Evolutionary conservation across 2,888 invertebrate species (phyloP), one percentile per base, ranked within the genome.

Genomic region (Incurvaria masculella): DNA sequence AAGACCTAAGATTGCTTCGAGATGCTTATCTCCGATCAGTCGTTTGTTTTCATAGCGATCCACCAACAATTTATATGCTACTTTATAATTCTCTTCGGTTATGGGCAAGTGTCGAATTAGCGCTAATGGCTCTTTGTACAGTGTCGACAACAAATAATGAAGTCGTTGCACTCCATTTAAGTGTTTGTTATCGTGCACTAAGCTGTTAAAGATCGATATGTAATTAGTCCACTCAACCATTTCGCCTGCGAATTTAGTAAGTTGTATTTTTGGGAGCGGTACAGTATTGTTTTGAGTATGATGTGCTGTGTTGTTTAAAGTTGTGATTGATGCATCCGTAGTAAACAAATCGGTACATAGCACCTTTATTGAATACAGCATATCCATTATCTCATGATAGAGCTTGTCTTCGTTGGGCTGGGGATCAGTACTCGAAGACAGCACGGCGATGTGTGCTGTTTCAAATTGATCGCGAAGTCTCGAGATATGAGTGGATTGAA

Each of bases 21-120:
- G 33, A 42, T 48, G 48, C 18, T 45, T 48, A 8, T 41, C 41
- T 11, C 21, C 42, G 16, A 48, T 42, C 2, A 45, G 21, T 27
- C 48, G 21, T 33, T 48, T 48, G 42, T 48, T 48, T 38, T 48
- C 38, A 45, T 48, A 48, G 1, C 42, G 6, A 4, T 45, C 27
- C 18, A 18, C 17, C 11, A 48, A 42, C 5, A 48, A 20, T 3
- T 23, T 20, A 18, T 45, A 48, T 16, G 48, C 48, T 8, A 45
- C 14, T 2, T 2, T 19, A 18, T 48, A 48, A 17, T 48, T 48
- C 14, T 27, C 45, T 20, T 41, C 14, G 4, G 42, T 39, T 2
- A 48, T 11, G 5, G 40, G 10, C 19, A 48, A 41, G 21, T 44
- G 48, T 4, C 26, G 11, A 4, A 48, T 14, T 14, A 48, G 41